Evolutionary conservation across 2,113 vertebrate genomes (phyloP), one percentile per base, ranked within the genome.

Genomic region (Agelaius tricolor): DNA sequence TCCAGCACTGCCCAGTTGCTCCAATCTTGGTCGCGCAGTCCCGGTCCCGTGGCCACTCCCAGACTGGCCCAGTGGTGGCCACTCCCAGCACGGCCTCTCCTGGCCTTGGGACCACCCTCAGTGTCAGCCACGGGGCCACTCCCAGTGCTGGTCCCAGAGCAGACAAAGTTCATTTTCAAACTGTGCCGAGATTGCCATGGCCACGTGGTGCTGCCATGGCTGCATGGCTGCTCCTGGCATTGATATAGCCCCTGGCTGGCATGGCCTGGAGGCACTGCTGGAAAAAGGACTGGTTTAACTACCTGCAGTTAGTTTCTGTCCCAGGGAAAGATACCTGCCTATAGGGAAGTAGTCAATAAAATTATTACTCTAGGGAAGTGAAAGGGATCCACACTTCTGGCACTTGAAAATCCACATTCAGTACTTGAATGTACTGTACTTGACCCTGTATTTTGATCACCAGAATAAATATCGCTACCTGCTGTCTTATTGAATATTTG

Each of bases 371-470:
- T 33, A 23, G 23, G 41, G 28, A 65, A 58, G 62, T 21, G 16
- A 30, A 65, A 79, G 16, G 76, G 26, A 89, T 52, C 54, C 59
- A 46, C 26, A 17, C 8, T 91, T 89, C 9, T 33, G 39, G 16
- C 46, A 43, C 84, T 74, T 87, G 81, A 76, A 96, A 89, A 91
- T 85, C 62, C 33, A 43, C 49, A 31, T 55, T 87, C 33, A 31
- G 21, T 74, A 47, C 27, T 67, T 78, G n/a, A 68, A 37, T 37
- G 37, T 37, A 37, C 37, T 37, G 37, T 37, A 37, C 37, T 46
- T 61, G 39, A 31, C 15, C 27, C 49, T 79, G 3, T 87, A 5
- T 79, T 21, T 87, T 76, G 68, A 51, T 77, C 54, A 63, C 24
- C 30, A 63, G 41, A 68, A 69, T 81, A 77, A 76, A 81, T 15